Conservation (phyloP, 2,888 invertebrate species). For the Philhelius pedissequus region DNA sequence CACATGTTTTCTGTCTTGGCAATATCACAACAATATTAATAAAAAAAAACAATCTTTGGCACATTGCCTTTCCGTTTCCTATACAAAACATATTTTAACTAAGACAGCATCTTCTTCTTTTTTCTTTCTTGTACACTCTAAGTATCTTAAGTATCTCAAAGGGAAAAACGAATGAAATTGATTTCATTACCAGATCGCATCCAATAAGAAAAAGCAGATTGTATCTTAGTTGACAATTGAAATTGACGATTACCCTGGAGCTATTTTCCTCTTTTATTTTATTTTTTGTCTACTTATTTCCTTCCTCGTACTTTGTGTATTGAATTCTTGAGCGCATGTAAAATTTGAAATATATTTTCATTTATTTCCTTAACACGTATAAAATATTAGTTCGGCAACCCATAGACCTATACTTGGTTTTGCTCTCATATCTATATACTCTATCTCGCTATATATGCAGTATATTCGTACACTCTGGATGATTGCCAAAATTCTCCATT, state of each 20-base stretch:
- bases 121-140: neutral
- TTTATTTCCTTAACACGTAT: conserved; percentile 34
- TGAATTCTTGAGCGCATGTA: neutral
- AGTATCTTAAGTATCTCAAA: neutral
- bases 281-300: neutral
- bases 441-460: neutral
- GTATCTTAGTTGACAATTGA: conserved; percentile 62
- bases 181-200: conserved; percentile 20
- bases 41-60: conserved; percentile 7
- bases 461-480: neutral
- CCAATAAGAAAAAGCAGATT: conserved; percentile 32
- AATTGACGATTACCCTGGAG: conserved; percentile 56
- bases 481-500: conserved; percentile 18
- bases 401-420: neutral
- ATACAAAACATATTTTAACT: conserved; percentile 1
- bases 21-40: neutral
- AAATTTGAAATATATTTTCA: conserved; percentile 17
- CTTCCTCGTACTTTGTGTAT: conserved; percentile 4
- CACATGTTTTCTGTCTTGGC: conserved; percentile 19
- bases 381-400: conserved; percentile 8
- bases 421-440: neutral
- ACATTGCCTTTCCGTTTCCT: conserved; percentile 20
- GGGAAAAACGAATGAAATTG: neutral
- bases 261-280: neutral
- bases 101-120: neutral